phyloP scores from a whole-genome alignment of 2,888 invertebrate species.

The Luffia ferchaultella region DNA sequence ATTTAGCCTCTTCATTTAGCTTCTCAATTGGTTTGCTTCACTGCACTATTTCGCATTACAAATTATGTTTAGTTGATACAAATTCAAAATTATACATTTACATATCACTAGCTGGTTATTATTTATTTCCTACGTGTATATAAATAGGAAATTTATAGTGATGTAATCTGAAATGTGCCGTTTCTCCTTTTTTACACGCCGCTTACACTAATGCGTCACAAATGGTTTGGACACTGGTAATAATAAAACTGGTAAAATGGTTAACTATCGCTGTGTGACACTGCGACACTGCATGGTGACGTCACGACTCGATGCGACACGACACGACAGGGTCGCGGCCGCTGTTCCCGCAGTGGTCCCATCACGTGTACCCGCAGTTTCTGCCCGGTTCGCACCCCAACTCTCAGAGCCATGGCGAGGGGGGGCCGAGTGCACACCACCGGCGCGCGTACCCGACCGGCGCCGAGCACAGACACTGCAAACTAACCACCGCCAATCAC shows the following conservation, averaged over 20 bases:
- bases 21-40: constrained; percentile 36
- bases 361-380: constrained; percentile 94
- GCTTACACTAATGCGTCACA: constrained; percentile 59
- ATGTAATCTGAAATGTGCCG: constrained; percentile 50
- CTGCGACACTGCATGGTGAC: constrained; percentile 60
- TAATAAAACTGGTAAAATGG: constrained; percentile 16
- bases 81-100: constrained; percentile 10
- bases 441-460: constrained; percentile 68
- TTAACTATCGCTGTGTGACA: no score
- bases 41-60: constrained; percentile 24
- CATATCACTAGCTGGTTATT: constrained; percentile 1
- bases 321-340: constrained; percentile 74
- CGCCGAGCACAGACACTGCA: constrained; percentile 48
- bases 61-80: constrained; percentile 6
- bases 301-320: no score
- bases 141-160: constrained; percentile 20
- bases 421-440: constrained; percentile 55
- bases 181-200: constrained; percentile 66
- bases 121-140: not conserved
- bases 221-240: constrained; percentile 59
- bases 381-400: constrained; percentile 89
- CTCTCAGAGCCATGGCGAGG: constrained; percentile 49
- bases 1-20: constrained; percentile 21
- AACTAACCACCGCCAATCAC: constrained; percentile 48
- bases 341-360: constrained; percentile 94